phyloP scores from a whole-genome alignment of 2,888 invertebrate genomes.

The Ichneumoninae sp. region DNA sequence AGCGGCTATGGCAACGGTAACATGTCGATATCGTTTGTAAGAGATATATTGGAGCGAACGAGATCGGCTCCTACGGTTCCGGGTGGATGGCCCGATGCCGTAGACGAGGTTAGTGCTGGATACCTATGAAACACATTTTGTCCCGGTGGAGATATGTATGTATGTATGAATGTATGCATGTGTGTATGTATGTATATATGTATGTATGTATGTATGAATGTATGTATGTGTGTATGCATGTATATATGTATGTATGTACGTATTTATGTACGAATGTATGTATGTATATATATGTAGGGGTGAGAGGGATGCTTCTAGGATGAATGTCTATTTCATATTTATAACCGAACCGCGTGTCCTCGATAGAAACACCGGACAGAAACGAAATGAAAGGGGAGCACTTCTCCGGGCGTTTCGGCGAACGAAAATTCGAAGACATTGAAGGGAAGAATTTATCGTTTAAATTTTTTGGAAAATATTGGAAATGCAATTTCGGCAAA shows the following conservation, averaged over 20 bases:
- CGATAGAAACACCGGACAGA: slow-evolving; percentile 7
- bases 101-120: slow-evolving; percentile 20
- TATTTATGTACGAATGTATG: not conserved
- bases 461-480: not conserved
- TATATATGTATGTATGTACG: not conserved
- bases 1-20: slow-evolving; percentile 37
- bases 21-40: slow-evolving; percentile 64
- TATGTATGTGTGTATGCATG: too few species aligned
- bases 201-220: too few species aligned
- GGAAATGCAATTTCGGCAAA: not conserved
- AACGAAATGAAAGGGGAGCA: slow-evolving; percentile 6
- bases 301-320: slow-evolving; percentile 24
- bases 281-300: not conserved
- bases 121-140: slow-evolving; percentile 52
- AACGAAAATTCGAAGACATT: not conserved
- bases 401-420: not conserved
- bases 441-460: not conserved
- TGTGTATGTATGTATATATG: not conserved
- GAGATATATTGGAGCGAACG: slow-evolving; percentile 57
- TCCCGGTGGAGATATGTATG: not conserved
- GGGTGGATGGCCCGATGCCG: slow-evolving; percentile 19
- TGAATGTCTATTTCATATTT: slow-evolving; percentile 60
- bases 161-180: not conserved
- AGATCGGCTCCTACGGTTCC: slow-evolving; percentile 14
- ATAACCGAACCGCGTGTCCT: slow-evolving; percentile 43